These are phyloP conservation scores for Mylabris sibirica DNA, from an alignment of 2,888 invertebrate species.

Conservation along the genomic window DNA sequence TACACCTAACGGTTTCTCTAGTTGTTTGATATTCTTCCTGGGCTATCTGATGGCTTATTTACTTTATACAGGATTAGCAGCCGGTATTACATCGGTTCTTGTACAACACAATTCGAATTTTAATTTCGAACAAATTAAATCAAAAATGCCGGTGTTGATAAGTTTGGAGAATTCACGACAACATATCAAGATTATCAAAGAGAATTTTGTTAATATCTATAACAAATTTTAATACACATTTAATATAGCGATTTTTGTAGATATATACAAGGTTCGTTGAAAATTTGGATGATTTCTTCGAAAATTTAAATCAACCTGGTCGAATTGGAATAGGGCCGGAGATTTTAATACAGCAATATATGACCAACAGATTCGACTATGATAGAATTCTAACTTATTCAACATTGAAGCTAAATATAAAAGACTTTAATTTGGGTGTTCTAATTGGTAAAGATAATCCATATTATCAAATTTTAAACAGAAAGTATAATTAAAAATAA, in stretches of 20 bases:
- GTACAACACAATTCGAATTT: conserved; percentile 45
- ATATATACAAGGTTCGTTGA: conserved; percentile 29
- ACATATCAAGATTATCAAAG: conserved; percentile 21
- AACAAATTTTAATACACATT: no score
- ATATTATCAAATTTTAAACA: conserved; percentile 41
- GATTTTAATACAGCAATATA: conserved; percentile 41
- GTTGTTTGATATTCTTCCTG: conserved; percentile 49
- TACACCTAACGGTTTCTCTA: conserved; percentile 50
- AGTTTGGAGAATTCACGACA: conserved; percentile 23
- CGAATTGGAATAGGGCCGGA: conserved; percentile 46
- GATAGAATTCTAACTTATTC: conserved; percentile 23
- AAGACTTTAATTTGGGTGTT: conserved; percentile 30
- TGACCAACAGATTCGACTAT: conserved; percentile 35
- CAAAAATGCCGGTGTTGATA: conserved; percentile 24
- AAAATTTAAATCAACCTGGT: conserved; percentile 40
- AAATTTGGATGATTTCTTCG: conserved; percentile 42
- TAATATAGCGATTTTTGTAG: conserved; percentile 26
- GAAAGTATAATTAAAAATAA: conserved; percentile 37
- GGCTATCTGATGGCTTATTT: conserved; percentile 54
- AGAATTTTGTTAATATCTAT: conserved; percentile 26
- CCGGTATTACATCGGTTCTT: conserved; percentile 54
- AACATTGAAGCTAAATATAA: conserved; percentile 32
- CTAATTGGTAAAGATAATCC: conserved; percentile 35
- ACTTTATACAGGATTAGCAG: conserved; percentile 55
- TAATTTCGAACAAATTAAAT: conserved; percentile 24